Evolutionary conservation across 1,140 invertebrate species (phyloP).

Genomic region (Aphis craccivora): DNA sequence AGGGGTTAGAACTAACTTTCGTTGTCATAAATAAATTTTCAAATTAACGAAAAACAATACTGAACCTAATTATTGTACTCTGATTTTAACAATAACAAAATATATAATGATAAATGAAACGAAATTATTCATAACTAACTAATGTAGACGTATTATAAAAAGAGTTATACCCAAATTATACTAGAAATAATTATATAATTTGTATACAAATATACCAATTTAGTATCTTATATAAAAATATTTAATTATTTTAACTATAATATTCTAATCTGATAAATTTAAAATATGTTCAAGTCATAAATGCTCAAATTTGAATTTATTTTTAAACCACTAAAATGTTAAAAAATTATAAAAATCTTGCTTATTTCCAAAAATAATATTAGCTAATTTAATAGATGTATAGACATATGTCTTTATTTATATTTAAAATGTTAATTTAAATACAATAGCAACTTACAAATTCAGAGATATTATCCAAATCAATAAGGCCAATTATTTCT

Average conservation of each 20-base stretch:
- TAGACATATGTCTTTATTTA: not conserved
- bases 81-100: not conserved
- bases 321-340: too few species aligned
- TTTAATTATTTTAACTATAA: not conserved
- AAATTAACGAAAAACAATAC: not conserved
- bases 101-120: not conserved
- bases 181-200: too few species aligned
- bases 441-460: not conserved
- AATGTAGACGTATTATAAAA: not conserved
- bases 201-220: too few species aligned
- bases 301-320: too few species aligned
- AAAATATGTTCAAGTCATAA: too few species aligned
- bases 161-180: not conserved
- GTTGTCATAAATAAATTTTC: slow-evolving; percentile 6
- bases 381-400: not conserved
- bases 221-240: not conserved
- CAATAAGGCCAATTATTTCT: not conserved
- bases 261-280: too few species aligned
- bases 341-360: too few species aligned
- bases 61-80: not conserved
- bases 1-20: not conserved
- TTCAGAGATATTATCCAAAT: too few species aligned
- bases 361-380: too few species aligned
- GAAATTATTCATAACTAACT: not conserved
- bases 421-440: not conserved